phyloP scores from a whole-genome alignment of 2,888 invertebrate genomes.

The Ophion costatus region DNA sequence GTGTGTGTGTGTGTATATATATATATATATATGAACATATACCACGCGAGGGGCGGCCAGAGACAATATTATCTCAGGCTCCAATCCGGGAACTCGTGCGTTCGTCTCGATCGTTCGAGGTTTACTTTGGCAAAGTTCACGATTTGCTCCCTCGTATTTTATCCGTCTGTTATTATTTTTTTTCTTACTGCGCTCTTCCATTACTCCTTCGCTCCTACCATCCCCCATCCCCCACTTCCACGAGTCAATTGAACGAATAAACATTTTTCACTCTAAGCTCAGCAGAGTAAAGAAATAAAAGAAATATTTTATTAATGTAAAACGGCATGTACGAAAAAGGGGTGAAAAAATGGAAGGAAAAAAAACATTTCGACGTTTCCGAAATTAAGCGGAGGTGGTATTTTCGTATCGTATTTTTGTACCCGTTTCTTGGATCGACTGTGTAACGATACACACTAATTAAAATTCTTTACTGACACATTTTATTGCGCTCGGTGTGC shows the following conservation, averaged over 20 bases:
- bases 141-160: slow-evolving; percentile 57
- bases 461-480: slow-evolving; percentile 47
- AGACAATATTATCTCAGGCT: slow-evolving; percentile 68
- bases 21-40: slow-evolving; percentile 9
- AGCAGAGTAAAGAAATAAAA: slow-evolving; percentile 11
- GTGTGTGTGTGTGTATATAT: too few relatives aligned
- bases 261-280: slow-evolving; percentile 47
- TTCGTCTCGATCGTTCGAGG: slow-evolving; percentile 38
- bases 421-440: slow-evolving; percentile 5
- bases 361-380: background rate
- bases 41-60: slow-evolving; percentile 40
- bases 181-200: slow-evolving; percentile 10
- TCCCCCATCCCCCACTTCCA: slow-evolving; percentile 12
- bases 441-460: slow-evolving; percentile 26
- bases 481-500: slow-evolving; percentile 33
- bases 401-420: slow-evolving; percentile 6
- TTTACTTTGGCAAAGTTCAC: slow-evolving; percentile 65
- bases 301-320: slow-evolving; percentile 18
- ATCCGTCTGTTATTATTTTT: slow-evolving; percentile 58
- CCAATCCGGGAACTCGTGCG: slow-evolving; percentile 60
- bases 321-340: background rate
- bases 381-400: background rate
- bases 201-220: slow-evolving; percentile 4
- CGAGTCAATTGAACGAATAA: slow-evolving; percentile 49
- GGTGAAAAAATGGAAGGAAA: too few relatives aligned